Evolutionary conservation across 2,888 invertebrate genomes (phyloP).

Genomic region (Perizoma flavofasciatum): DNA sequence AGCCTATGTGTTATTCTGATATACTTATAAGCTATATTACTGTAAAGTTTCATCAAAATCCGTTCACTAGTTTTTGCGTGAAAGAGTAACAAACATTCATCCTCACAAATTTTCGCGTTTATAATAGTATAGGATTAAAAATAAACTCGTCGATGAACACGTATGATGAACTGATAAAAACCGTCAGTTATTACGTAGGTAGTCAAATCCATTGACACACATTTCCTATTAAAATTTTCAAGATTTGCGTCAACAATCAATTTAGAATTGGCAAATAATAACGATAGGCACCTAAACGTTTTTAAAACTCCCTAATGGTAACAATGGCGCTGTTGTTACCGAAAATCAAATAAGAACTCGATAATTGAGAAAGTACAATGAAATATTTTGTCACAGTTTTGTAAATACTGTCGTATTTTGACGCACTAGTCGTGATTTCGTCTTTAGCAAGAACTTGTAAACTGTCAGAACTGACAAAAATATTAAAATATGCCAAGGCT

Average conservation of each 20-base stretch:
- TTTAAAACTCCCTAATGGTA: slow-evolving; percentile 17
- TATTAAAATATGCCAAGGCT: slow-evolving; percentile 30
- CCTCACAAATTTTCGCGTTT: too few species aligned
- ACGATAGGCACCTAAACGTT: slow-evolving; percentile 12
- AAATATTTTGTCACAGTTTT: slow-evolving; percentile 17
- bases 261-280: slow-evolving; percentile 3
- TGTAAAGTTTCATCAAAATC: too few species aligned
- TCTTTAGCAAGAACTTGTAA: slow-evolving; percentile 39
- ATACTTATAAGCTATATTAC: too few species aligned
- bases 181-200: not conserved
- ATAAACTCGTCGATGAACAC: too few species aligned
- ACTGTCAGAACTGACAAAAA: slow-evolving; percentile 21
- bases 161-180: too few species aligned
- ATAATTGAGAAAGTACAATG: slow-evolving; percentile 36
- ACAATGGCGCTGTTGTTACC: slow-evolving; percentile 10
- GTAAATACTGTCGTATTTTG: slow-evolving; percentile 30
- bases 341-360: slow-evolving; percentile 18
- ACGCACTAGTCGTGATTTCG: slow-evolving; percentile 43
- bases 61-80: too few species aligned
- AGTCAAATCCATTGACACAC: slow-evolving; percentile 8
- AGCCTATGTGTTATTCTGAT: too few species aligned
- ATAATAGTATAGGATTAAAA: too few species aligned
- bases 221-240: slow-evolving; percentile 15
- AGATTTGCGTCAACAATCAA: slow-evolving; percentile 8
- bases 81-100: too few species aligned